phyloP scores from a whole-genome alignment of 2,797 vertebrate genomes.

The Pagetopsis macropterus region DNA sequence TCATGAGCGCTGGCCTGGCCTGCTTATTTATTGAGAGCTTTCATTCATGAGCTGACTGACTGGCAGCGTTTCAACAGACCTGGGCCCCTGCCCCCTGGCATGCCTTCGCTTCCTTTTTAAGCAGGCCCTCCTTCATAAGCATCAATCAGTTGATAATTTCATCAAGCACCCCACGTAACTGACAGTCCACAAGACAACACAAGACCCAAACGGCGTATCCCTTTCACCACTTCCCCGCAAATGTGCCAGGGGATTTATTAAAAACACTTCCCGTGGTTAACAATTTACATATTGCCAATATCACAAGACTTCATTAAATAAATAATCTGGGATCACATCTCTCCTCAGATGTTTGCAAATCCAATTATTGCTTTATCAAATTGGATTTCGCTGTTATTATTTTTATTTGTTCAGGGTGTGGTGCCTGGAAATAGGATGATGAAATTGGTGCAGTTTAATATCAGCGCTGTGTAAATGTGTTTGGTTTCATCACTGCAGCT shows the following conservation, averaged over 20 bases:
- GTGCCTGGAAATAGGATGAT: slow-evolving; percentile 70
- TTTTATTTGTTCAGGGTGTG: slow-evolving; percentile 74
- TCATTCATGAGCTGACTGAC: slow-evolving; percentile 67
- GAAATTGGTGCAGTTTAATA: slow-evolving; percentile 81
- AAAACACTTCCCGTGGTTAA: slow-evolving; percentile 74
- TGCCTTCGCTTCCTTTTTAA: slow-evolving; percentile 50
- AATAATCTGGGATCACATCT: slow-evolving; percentile 81
- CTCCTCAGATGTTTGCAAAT: slow-evolving; percentile 82
- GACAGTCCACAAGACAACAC: slow-evolving; percentile 56
- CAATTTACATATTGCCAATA: slow-evolving; percentile 82
- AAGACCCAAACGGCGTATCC: slow-evolving; percentile 70
- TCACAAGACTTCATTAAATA: slow-evolving; percentile 81
- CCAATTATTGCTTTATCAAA: slow-evolving; percentile 84
- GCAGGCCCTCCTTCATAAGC: slow-evolving; percentile 54
- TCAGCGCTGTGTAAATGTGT: slow-evolving; percentile 79
- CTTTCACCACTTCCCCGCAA: slow-evolving; percentile 60
- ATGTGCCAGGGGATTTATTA: slow-evolving; percentile 70
- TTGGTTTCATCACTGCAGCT: slow-evolving; percentile 76
- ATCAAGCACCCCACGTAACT: slow-evolving; percentile 67
- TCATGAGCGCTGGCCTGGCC: slow-evolving; percentile 54
- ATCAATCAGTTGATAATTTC: slow-evolving; percentile 77
- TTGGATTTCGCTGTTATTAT: slow-evolving; percentile 80
- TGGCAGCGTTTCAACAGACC: slow-evolving; percentile 62
- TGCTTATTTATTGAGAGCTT: slow-evolving; percentile 75
- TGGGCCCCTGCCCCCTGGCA: slow-evolving; percentile 52